Conservation (phyloP, 2,113 vertebrate species). For the Eulemur rufifrons region DNA sequence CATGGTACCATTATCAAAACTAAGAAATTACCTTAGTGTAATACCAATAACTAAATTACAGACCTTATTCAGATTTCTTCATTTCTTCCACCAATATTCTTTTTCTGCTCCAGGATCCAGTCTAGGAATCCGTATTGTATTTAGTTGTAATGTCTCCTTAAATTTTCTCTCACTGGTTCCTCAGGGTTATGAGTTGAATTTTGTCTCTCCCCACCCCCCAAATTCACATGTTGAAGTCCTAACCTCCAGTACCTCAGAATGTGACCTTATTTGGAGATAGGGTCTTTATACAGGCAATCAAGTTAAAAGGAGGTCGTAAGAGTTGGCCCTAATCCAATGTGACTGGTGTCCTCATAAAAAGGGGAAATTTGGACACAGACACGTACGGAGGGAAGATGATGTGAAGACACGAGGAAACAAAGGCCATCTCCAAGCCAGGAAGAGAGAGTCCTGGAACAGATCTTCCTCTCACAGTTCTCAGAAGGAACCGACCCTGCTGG, state of each 20-base stretch:
- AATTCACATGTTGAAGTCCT: not conserved
- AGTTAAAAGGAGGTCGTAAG: not conserved
- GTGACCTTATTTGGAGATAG: not conserved
- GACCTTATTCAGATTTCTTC: not conserved
- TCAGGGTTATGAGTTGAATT: not conserved
- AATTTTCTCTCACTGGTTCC: not conserved
- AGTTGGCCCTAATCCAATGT: not conserved
- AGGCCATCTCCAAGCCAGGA: not conserved
- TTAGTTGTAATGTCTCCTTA: not conserved
- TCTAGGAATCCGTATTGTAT: not conserved
- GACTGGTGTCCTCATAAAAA: not conserved
- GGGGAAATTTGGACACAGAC: not conserved
- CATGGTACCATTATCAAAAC: not conserved
- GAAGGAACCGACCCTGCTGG: not conserved
- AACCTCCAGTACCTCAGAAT: not conserved
- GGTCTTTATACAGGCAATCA: not conserved
- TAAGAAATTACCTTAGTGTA: not conserved
- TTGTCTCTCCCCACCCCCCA: rapidly evolving
- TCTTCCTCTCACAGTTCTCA: not conserved
- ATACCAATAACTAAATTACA: not conserved
- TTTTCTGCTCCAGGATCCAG: not conserved
- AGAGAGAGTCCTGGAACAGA: not conserved
- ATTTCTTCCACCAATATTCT: not conserved
- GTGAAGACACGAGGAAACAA: not conserved
- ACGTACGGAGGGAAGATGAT: not conserved